A percentile compares a stretch with the other conserved stretches of the same genome.
These are phyloP conservation scores for Drosophila mauritiana DNA, from an alignment of 1,140 invertebrate genomes.

Conservation along the genomic window DNA sequence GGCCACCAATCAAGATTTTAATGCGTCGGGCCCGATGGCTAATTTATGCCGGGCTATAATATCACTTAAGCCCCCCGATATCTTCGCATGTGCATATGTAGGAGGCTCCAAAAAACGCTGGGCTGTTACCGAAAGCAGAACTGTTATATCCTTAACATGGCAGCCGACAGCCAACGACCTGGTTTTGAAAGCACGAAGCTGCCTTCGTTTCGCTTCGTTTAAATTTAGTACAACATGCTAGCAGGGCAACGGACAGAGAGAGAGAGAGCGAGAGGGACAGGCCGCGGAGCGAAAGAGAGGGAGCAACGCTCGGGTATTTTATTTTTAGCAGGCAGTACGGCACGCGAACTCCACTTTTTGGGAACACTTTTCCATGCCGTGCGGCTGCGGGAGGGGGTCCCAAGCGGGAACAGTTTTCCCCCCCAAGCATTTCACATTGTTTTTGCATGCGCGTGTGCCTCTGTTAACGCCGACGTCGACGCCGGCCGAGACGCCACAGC, in stretches of 20 bases:
- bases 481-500: slow-evolving; percentile 4
- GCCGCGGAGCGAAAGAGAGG: neutral
- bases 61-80: slow-evolving; percentile 46
- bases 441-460: slow-evolving; percentile 49
- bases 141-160: slow-evolving; percentile 39
- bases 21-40: slow-evolving; percentile 57
- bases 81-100: neutral
- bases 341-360: slow-evolving; percentile 7
- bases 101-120: neutral
- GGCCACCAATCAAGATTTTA: slow-evolving; percentile 74
- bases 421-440: neutral
- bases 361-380: neutral
- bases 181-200: slow-evolving; percentile 25
- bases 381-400: neutral
- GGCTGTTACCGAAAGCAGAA: slow-evolving; percentile 20
- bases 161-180: slow-evolving; percentile 35
- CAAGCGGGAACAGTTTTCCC: slow-evolving; percentile 33
- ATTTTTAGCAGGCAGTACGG: slow-evolving; percentile 4
- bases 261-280: neutral
- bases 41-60: slow-evolving; percentile 62
- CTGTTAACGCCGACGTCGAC: slow-evolving; percentile 17
- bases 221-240: slow-evolving; percentile 32
- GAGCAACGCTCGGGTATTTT: slow-evolving; percentile 2
- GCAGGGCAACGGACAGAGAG: neutral
- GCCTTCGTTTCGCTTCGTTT: slow-evolving; percentile 25